Evolutionary conservation across 2,113 vertebrate species (phyloP).

Genomic region (Scopus umbretta): DNA sequence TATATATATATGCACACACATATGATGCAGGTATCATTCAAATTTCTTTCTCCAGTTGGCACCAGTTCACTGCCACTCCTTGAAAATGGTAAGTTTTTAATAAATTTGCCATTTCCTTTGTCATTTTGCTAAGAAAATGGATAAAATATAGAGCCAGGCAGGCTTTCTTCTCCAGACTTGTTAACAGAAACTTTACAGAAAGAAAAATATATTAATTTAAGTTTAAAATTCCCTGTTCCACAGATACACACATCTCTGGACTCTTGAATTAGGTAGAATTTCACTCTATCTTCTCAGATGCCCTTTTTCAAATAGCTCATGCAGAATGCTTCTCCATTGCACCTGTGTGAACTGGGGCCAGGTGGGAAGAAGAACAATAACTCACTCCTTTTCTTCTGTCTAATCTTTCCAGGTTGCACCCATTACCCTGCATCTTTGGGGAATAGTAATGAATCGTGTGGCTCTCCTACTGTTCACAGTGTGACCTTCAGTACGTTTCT

Average conservation of each 20-base stretch:
- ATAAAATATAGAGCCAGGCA: neutral
- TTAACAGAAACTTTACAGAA: neutral
- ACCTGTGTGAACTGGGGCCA: neutral
- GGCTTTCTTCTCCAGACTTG: neutral
- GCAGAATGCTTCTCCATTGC: neutral
- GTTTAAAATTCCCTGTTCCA: neutral
- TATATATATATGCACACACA: neutral
- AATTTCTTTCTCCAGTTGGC: neutral
- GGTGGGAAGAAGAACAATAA: neutral
- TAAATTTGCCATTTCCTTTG: neutral
- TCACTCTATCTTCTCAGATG: neutral
- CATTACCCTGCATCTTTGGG: neutral
- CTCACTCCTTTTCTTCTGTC: neutral
- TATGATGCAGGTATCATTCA: neutral
- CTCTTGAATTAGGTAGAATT: neutral
- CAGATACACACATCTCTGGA: neutral
- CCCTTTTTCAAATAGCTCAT: neutral
- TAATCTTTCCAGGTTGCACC: neutral
- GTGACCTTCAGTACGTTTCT: neutral
- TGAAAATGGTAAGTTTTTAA: neutral
- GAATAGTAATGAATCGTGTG: neutral
- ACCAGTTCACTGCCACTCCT: neutral
- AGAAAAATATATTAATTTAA: neutral
- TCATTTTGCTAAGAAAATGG: neutral
- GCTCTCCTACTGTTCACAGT: neutral